Evolutionary conservation across 2,797 vertebrate genomes (phyloP).

Genomic region (Nasua narica): DNA sequence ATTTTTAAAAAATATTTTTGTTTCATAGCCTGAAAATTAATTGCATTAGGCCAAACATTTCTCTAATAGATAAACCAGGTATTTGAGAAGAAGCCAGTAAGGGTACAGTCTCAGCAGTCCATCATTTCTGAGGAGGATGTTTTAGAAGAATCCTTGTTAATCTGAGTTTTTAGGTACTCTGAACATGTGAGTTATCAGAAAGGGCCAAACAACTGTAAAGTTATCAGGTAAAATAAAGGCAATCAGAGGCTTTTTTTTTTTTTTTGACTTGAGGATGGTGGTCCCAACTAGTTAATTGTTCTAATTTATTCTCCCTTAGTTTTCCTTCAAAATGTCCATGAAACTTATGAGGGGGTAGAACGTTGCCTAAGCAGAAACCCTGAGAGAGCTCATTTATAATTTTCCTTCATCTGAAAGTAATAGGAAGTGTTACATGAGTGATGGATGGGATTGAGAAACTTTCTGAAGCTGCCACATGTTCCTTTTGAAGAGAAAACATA

Average conservation of each 20-base stretch:
- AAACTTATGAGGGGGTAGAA: not conserved
- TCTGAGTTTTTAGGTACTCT: not conserved
- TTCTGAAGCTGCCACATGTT: not conserved
- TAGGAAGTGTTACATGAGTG: not conserved
- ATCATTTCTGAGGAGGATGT: not conserved
- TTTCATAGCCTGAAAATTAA: not conserved
- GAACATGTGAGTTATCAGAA: not conserved
- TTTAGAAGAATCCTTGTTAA: not conserved
- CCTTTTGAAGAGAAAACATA: not conserved
- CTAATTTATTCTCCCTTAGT: not conserved
- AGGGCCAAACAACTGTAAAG: not conserved
- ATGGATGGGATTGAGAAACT: not conserved
- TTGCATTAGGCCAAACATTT: not conserved
- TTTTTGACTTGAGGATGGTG: not conserved
- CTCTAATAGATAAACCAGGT: not conserved
- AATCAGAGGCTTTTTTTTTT: not conserved
- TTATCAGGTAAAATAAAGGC: not conserved
- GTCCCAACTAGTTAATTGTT: not conserved
- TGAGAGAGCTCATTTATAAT: not conserved
- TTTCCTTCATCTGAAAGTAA: slow-evolving; percentile 9
- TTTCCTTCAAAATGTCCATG: not conserved
- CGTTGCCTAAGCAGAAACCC: not conserved
- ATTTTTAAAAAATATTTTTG: not conserved
- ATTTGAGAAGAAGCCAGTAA: not conserved
- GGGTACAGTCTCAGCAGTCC: not conserved